Evolutionary conservation across 2,113 vertebrate species (phyloP).

Genomic region (Zapus hudsonius): DNA sequence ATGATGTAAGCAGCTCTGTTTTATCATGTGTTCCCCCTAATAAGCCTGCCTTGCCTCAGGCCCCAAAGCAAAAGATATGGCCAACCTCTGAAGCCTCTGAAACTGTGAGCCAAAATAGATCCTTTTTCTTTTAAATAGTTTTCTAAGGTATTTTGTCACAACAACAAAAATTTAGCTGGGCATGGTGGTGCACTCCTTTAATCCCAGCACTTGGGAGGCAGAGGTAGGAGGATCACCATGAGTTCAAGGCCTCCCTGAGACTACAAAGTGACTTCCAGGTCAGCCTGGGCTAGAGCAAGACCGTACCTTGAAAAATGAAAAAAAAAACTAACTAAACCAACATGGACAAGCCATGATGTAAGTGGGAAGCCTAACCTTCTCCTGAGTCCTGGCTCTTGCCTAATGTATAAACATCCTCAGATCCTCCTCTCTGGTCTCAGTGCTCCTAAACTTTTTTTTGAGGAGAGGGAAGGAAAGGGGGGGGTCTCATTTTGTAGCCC

Average conservation of each 20-base stretch:
- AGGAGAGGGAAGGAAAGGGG: too few relatives aligned
- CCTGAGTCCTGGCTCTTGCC: background rate
- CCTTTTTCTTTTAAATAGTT: background rate
- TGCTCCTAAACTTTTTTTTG: too few relatives aligned
- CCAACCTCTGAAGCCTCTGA: background rate
- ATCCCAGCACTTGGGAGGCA: too few relatives aligned
- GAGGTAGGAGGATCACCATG: too few relatives aligned
- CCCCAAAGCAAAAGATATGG: background rate
- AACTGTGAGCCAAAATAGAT: background rate
- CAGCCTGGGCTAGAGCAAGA: too few relatives aligned
- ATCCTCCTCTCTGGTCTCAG: background rate
- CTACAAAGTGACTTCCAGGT: too few relatives aligned
- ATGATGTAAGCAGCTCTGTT: background rate
- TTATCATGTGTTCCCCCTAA: background rate
- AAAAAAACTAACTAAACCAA: background rate
- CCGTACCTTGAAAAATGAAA: too few relatives aligned
- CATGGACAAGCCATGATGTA: background rate
- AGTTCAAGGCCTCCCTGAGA: too few relatives aligned
- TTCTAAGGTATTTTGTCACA: background rate
- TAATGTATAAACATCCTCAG: background rate
- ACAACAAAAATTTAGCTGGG: too few relatives aligned
- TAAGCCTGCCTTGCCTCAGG: background rate
- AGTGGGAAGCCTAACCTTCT: background rate
- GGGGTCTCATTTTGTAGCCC: too few relatives aligned
- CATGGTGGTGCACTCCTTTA: too few relatives aligned